Evolutionary conservation across 2,888 invertebrate species (phyloP).

Genomic region (Agrochola lychnidis): DNA sequence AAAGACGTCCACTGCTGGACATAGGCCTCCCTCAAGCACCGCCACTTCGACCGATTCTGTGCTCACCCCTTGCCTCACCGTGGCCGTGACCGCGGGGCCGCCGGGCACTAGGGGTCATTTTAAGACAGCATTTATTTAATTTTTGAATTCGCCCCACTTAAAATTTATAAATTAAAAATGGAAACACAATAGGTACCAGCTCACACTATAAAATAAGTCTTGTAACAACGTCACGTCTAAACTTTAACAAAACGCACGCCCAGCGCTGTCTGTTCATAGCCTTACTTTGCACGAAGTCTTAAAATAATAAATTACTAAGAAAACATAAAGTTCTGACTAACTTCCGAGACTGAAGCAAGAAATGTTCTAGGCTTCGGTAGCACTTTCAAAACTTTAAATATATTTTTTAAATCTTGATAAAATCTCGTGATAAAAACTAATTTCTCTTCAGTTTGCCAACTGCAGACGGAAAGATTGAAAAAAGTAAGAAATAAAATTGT

Average conservation of each 20-base stretch:
- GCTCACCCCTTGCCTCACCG: no score
- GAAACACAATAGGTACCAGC: background rate
- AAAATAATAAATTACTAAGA: slow-evolving; percentile 61
- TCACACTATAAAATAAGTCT: slow-evolving; percentile 1
- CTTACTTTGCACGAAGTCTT: slow-evolving; percentile 26
- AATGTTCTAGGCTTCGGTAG: slow-evolving; percentile 45
- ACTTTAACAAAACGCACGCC: slow-evolving; percentile 17
- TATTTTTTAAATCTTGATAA: slow-evolving; percentile 27
- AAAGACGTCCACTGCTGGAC: no score
- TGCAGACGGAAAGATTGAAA: slow-evolving; percentile 39
- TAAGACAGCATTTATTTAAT: no score
- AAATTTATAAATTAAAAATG: background rate
- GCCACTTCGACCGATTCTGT: no score
- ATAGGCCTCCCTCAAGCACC: no score
- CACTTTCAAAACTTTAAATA: slow-evolving; percentile 22
- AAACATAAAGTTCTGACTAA: slow-evolving; percentile 54
- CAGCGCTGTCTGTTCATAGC: background rate
- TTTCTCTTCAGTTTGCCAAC: slow-evolving; percentile 30
- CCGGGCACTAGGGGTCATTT: no score
- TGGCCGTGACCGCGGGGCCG: no score
- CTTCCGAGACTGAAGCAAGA: slow-evolving; percentile 42
- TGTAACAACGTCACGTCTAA: slow-evolving; percentile 8
- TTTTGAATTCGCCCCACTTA: background rate
- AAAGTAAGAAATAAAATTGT: slow-evolving; percentile 11
- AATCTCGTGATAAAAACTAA: slow-evolving; percentile 34